A percentile compares a stretch with the other conserved stretches of the same genome.
Evolutionary conservation across 1,140 invertebrate genomes (phyloP).

Genomic region (Procambarus clarkii): DNA sequence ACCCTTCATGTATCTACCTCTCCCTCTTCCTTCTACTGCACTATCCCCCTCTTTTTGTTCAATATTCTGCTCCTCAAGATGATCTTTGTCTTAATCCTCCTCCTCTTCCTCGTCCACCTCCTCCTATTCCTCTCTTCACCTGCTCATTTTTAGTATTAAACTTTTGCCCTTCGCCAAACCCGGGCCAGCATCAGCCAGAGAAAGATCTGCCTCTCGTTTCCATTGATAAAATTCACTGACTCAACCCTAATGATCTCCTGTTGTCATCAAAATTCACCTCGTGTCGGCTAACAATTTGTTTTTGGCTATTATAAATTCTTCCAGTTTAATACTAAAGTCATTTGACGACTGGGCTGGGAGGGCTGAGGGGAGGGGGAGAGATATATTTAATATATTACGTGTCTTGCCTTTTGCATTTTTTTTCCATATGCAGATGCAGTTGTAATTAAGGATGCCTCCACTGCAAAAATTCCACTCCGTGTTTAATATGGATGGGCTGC

Average conservation of each 20-base stretch:
- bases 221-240: neutral
- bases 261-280: neutral
- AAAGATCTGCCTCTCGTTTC: neutral
- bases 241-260: conserved; percentile 20
- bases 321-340: neutral
- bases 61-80: no score
- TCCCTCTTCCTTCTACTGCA: no score
- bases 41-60: no score
- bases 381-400: neutral
- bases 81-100: no score
- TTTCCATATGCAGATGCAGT: neutral
- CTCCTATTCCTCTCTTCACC: no score
- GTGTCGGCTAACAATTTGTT: neutral
- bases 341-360: neutral
- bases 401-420: neutral
- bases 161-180: no score
- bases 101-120: no score
- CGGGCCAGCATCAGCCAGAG: no score
- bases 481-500: neutral
- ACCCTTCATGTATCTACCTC: no score
- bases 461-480: neutral
- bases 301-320: neutral
- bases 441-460: neutral
- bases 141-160: conserved; percentile 9
- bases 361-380: neutral